Evolutionary conservation across 1,140 invertebrate species (phyloP), one percentile per base, ranked within the genome.

Genomic region (Leptinotarsa defecta): DNA sequence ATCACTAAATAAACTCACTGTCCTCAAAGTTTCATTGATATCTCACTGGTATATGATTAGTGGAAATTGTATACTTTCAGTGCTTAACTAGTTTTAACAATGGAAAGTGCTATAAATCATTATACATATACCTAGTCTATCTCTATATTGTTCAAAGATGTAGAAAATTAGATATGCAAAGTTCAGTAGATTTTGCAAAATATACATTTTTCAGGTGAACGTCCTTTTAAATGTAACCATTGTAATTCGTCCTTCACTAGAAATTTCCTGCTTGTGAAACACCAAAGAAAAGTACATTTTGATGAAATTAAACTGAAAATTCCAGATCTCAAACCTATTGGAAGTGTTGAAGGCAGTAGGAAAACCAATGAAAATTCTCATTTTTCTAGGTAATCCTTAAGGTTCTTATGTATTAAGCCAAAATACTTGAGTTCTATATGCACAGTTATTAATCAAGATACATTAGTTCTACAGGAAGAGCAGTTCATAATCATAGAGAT

Each of bases 251-350:
- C 73, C 6, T 77, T 74, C 57, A 75, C 76, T 17, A 69, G 76
- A 75, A 77, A 77, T 65, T 77, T 75, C 65, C 49, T 75, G 34
- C 63, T 77, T 19, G 65, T 74, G 34, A 77, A 77, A 48, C 76
- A 77, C 52, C 73, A 75, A 64, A 77, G 63, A 15, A 77, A 77
- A 65, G 43, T 49, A 43, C 73, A 77, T 61, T 48, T 13, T 15
- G n/a, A n/a, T 72, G 27, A 71, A 49, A 24, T 11, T 24, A 68
- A 68, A 13, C 13, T 24, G 22, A 64, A 57, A 48, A 72, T 77
- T 5, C 76, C 76, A 19, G 73, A 77, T 57, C 68, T 77, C 20
- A 77, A 71, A 49, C 76, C 76, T 19, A 74, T 77, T 64, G 13
- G 27, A 19, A 19, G 6, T 63, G 57, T 63, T n/a, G 6, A 48